Percentiles rank a stretch among this genome's conserved stretches.
Conservation (phyloP, 1,140 invertebrate genomes). For the Conopomorpha cramerella region DNA sequence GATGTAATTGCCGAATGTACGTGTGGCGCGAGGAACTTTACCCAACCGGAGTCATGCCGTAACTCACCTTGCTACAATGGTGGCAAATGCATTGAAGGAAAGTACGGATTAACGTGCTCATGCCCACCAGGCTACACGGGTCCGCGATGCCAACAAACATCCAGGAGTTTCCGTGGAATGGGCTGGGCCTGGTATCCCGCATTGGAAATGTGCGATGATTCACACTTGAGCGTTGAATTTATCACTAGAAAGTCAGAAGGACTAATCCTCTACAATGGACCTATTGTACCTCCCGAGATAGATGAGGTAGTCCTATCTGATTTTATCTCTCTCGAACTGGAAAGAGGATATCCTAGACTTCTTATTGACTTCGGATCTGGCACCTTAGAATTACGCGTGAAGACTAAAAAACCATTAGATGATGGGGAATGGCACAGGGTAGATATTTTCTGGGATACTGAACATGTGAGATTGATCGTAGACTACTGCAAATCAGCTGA, state of each 20-base stretch:
- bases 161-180: constrained; percentile 88
- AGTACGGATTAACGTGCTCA: constrained; percentile 84
- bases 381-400: constrained; percentile 85
- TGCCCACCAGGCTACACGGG: constrained; percentile 92
- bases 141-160: constrained; percentile 94
- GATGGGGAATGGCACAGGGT: constrained; percentile 96
- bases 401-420: constrained; percentile 83
- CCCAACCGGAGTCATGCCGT: constrained; percentile 84
- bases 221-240: constrained; percentile 94
- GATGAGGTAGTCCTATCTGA: constrained; percentile 90
- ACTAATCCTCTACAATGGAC: constrained; percentile 94
- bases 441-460: constrained; percentile 94
- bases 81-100: constrained; percentile 88
- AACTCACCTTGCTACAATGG: constrained; percentile 93
- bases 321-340: constrained; percentile 92
- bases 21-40: constrained; percentile 89
- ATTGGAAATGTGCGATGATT: constrained; percentile 93
- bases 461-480: constrained; percentile 88
- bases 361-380: constrained; percentile 96
- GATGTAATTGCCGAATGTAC: constrained; percentile 89
- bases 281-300: constrained; percentile 87
- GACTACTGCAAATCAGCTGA: constrained; percentile 89
- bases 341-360: constrained; percentile 86
- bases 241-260: constrained; percentile 90
- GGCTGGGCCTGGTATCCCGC: constrained; percentile 97